A percentile compares a stretch with the other conserved stretches of the same genome.
phyloP scores from a whole-genome alignment of 2,888 invertebrate genomes.

The Anorthoa munda region DNA sequence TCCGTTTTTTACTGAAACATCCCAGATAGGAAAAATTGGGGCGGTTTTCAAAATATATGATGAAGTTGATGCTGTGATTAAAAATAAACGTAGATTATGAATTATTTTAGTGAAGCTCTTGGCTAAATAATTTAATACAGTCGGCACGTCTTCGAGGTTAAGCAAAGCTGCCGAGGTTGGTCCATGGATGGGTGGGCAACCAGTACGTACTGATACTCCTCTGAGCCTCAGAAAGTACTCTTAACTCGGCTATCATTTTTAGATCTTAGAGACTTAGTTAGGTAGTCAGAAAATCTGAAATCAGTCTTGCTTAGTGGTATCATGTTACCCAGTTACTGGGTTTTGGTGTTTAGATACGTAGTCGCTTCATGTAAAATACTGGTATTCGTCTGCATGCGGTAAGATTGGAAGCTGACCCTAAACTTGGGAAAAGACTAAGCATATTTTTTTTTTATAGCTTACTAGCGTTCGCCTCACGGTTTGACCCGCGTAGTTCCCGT shows the following conservation, averaged over 20 bases:
- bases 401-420: neutral
- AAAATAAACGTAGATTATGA: constrained; percentile 9
- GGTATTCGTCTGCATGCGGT: too few species aligned
- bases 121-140: neutral
- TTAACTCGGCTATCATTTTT: neutral
- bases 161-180: neutral
- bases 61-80: constrained; percentile 7
- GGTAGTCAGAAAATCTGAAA: neutral
- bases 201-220: neutral
- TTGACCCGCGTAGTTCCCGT: too few species aligned
- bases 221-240: neutral
- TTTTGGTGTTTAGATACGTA: neutral
- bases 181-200: neutral
- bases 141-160: neutral
- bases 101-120: neutral
- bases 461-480: too few species aligned
- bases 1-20: constrained; percentile 35
- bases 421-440: neutral
- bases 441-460: neutral
- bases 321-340: neutral
- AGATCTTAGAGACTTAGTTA: neutral
- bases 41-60: neutral
- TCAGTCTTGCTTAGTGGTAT: neutral
- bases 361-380: neutral
- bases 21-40: constrained; percentile 3